Base-by-base conservation (phyloP, 2,113 vertebrate genomes). In the Sylvia atricapilla region DNA sequence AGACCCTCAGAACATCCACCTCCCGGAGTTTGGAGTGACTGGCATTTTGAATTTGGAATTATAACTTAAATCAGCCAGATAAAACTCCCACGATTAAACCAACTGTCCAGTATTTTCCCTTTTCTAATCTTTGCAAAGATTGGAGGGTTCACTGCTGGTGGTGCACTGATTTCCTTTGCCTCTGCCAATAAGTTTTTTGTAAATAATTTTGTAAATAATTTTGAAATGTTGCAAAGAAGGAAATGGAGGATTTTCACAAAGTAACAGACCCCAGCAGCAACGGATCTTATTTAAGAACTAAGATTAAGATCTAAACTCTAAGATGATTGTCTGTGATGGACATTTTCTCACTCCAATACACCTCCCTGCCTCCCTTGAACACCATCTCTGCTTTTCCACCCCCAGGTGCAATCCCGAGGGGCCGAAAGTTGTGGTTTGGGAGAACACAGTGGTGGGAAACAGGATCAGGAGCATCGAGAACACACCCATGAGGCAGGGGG, bases 401-500 rank as follows among this genome's bases (percentile, higher is more conserved):
- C 92, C 30, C 94, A 97, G 97, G 24, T 97, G 97, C 94, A 96
- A 84, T 8, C 94, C 92, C 0, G 3, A 46, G 14, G 94, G 97
- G 16, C 46, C 67, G 31, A 97, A 78, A 81, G 33, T 81, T 11
- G 64, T 67, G 46, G 75, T 97, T 64, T 62, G 27, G 25, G 89
- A 97, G 73, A 93, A 94, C 68, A 76, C 1, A 7, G 66, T 58
- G 5, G 1, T 35, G 31, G 93, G 93, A 39, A 97, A 97, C 83
- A 91, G 28, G 76, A 97, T 97, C 90, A 74, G 94, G 78, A 95
- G 89, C 89, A 96, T 97, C 13, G 93, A 96, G 62, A 95, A 41
- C 63, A 58, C 7, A 27, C 35, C n/a, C 31, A 2, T 39, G 49
- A 82, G 28, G 63, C 81, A 76, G 0, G 95, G 76, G 53, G 92